phyloP scores from a whole-genome alignment of 2,797 vertebrate species.

The Peromyscus attwateri region DNA sequence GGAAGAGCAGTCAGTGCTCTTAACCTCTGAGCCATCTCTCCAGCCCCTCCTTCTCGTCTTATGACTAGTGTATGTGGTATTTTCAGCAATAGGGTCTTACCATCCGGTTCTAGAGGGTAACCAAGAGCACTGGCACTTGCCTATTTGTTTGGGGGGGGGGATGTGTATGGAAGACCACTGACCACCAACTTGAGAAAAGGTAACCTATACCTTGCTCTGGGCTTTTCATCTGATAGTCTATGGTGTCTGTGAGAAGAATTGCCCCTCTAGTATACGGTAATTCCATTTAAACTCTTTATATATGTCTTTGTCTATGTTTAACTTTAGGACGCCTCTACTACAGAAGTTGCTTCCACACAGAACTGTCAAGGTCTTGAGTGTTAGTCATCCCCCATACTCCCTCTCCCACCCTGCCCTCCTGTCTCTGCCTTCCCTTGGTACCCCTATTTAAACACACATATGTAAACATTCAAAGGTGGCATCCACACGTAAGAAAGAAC shows the following conservation, averaged over 20 bases:
- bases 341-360: not conserved
- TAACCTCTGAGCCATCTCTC: too few species aligned
- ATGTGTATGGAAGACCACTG: not conserved
- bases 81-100: not conserved
- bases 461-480: not conserved
- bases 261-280: not conserved
- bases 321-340: not conserved
- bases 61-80: too few species aligned
- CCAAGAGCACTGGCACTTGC: not conserved
- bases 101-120: not conserved
- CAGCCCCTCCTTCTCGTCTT: not conserved
- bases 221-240: not conserved
- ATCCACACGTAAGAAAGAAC: not conserved
- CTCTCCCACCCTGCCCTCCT: too few species aligned
- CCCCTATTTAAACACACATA: not conserved
- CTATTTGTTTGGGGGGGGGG: not conserved
- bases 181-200: not conserved
- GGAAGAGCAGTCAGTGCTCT: too few species aligned
- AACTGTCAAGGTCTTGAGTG: not conserved
- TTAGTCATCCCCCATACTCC: too few species aligned
- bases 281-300: not conserved
- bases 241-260: not conserved
- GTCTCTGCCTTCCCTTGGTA: not conserved
- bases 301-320: too few species aligned
- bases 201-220: not conserved